These are phyloP conservation scores for Oxytorus armatus DNA, from an alignment of 2,888 invertebrate genomes.

Conservation along the genomic window DNA sequence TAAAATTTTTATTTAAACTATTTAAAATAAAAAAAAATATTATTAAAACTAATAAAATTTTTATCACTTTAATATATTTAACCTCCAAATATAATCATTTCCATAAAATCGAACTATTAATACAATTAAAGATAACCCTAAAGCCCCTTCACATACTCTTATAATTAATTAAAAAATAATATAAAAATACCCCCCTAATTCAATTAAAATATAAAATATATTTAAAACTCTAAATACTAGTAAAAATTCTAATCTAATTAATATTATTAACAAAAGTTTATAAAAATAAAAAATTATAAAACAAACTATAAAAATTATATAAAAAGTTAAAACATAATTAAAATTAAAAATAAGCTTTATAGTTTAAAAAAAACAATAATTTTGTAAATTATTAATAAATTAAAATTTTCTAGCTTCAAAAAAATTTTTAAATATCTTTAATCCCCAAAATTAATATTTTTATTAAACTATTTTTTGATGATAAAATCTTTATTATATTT, in stretches of 20 bases:
- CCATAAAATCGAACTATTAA: slow-evolving; percentile 87
- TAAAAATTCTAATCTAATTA: no score
- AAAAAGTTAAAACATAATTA: slow-evolving; percentile 67
- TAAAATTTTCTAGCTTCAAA: slow-evolving; percentile 32
- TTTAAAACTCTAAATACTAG: slow-evolving; percentile 72
- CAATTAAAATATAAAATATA: slow-evolving; percentile 88
- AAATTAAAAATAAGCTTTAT: slow-evolving; percentile 47
- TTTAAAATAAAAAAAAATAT: slow-evolving; percentile 83
- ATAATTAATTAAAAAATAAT: slow-evolving; percentile 87
- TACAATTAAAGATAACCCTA: slow-evolving; percentile 88
- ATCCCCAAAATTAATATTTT: slow-evolving; percentile 1
- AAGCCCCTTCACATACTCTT: slow-evolving; percentile 88
- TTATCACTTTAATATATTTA: slow-evolving; percentile 87
- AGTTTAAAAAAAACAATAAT: slow-evolving; percentile 85
- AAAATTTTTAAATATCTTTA: slow-evolving; percentile 55
- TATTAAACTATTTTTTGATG: slow-evolving; percentile 85
- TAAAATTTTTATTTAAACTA: slow-evolving; percentile 42
- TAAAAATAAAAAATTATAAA: slow-evolving; percentile 86
- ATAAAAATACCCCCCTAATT: slow-evolving; percentile 83
- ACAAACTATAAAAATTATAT: slow-evolving; percentile 87
- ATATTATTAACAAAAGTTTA: no score
- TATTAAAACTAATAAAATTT: slow-evolving; percentile 82
- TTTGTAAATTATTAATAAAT: slow-evolving; percentile 81
- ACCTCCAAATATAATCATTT: slow-evolving; percentile 88
- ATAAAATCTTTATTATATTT: no score